Base-by-base conservation (phyloP, 2,797 vertebrate species). In the Brachyalestes nurse region DNA sequence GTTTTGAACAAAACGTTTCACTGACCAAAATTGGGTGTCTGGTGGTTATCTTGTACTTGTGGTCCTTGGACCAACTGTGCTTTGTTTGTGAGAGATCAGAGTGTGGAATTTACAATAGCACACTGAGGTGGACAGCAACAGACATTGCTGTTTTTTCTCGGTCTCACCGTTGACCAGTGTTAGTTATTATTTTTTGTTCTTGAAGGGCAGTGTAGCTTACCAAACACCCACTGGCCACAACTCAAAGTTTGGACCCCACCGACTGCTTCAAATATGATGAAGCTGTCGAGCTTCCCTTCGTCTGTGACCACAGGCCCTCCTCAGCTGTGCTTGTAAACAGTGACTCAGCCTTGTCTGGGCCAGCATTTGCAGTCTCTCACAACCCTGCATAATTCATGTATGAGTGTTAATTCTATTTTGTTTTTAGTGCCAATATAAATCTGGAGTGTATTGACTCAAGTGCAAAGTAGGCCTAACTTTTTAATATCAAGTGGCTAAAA, bases 351-450 rank as follows among this genome's bases (percentile, higher is more conserved):
- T 67, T 17, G 34, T 40, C 69, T 72, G 42, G 61, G 57, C 49
- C 70, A 81, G 77, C 64, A 57, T 80, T 80, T 75, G 16, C 34
- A 65, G n/a, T 72, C 57, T 85, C 23, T 38, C 38, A 75, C 78
- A 51, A 38, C 72, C 38, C 79, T 83, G 6, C 40, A 82, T 79
- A 53, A 72, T 82, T 77, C 47, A 70, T 79, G 66, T 72, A 62
- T 61, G 1, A 51, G 25, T 55, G 2, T 40, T 55, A 55, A 84
- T 53, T 16, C 42, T 40, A 66, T 47, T 66, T 77, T 71, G 42
- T 42, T 80, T 60, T 66, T 49, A 64, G 71, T 60, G 23, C n/a
- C 38, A 75, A 38, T 34, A 77, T 64, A 73, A 57, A 74, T 61
- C 79, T 38, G 38, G 64, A 69, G 21, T 64, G 17, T 62, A 53